Conservation (phyloP, 2,797 vertebrate species). For the Orestias chungarensis region DNA sequence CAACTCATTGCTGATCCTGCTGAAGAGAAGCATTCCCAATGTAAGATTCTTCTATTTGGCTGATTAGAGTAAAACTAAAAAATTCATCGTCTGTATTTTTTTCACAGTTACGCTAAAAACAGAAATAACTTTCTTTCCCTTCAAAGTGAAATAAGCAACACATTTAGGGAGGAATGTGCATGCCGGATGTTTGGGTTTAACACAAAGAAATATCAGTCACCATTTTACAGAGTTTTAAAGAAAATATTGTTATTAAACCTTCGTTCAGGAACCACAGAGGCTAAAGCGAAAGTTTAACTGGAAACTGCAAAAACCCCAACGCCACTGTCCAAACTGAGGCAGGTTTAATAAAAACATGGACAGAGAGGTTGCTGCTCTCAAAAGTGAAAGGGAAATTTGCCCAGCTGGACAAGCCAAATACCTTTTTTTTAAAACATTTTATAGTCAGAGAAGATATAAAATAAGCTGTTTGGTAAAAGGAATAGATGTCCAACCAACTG, state of each 20-base stretch:
- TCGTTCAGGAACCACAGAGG: neutral
- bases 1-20: neutral
- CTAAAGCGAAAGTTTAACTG: neutral
- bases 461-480: neutral
- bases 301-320: neutral
- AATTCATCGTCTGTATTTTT: neutral
- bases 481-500: neutral
- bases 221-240: neutral
- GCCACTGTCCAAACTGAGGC: neutral
- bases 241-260: neutral
- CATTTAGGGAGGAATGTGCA: neutral
- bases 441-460: neutral
- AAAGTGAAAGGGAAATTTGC: no score
- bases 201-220: neutral
- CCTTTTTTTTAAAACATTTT: neutral
- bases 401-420: neutral
- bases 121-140: neutral
- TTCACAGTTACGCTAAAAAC: neutral
- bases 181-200: no score
- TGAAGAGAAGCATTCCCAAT: neutral
- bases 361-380: no score
- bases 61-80: neutral
- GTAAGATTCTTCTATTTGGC: neutral
- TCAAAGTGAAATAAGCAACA: neutral
- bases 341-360: neutral